Evolutionary conservation across 2,888 invertebrate species (phyloP), one percentile per base, ranked within the genome.

Genomic region (Eudasyphora cyanicolor): DNA sequence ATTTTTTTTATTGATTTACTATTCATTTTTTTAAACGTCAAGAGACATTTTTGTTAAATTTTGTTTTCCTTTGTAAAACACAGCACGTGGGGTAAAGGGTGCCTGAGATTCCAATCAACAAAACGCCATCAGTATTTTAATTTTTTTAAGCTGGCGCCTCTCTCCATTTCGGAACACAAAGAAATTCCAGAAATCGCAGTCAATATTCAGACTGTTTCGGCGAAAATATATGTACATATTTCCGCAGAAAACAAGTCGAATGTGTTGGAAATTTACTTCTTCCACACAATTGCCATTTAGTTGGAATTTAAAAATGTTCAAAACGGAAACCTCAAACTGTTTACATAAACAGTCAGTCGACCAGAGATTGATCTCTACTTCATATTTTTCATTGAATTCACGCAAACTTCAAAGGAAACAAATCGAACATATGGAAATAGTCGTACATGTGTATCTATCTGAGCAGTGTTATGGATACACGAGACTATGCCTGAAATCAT

Each of bases 391-490:
- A n/a, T n/a, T n/a, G n/a, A n/a, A 32, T 29, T 29, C 29, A 60
- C 60, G 60, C 60, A 4, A 60, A 60, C 60, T 60, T 60, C 60
- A 60, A 60, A 60, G 32, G 17, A 29, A 60, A 12, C 12, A 27
- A 27, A 14, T 60, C 29, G n/a, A 29, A 27, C 60, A 29, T 14
- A 29, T 60, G 60, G 60, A 27, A n/a, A 45, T 38, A 38, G 10
- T 38, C 10, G 17, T 2, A 6, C 12, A 57, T 57, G 27, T 7
- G 14, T 29, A 60, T n/a, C 12, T 60, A 60, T n/a, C 6, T 10
- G 2, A 7, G n/a, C 29, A n/a, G n/a, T n/a, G n/a, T n/a, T 27
- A 60, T 29, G 29, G 1, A 32, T 8, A 32, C n/a, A 12, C n/a
- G 8, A 38, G 38, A n/a, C 5, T 29, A n/a, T 60, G n/a, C n/a